Base-by-base conservation (phyloP, 2,113 vertebrate species). In the Caranx melampygus region DNA sequence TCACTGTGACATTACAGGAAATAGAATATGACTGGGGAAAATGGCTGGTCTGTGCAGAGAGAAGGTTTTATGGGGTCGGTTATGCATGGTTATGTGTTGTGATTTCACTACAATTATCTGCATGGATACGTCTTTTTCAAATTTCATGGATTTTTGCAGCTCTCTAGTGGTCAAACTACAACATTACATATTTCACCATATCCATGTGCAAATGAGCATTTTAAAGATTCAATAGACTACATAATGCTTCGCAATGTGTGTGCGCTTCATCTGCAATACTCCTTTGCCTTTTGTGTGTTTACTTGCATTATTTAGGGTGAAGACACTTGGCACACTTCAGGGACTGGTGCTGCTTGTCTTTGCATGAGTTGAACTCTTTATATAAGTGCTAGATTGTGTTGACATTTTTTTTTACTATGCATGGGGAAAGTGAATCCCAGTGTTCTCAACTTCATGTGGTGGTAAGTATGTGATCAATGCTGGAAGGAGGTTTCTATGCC, bases 151-250 rank as follows among this genome's bases (percentile, higher is more conserved):
- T 81, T 90, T 76, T 84, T 95, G 92, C 94, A 93, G 95, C 95
- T 90, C 94, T 96, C 95, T 96, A 95, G 95, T 96, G 97, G 95
- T 72, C 82, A 51, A 86, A 93, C 60, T 60, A 3, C 83, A 49
- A 65, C 86, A 94, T 91, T 93, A 90, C 95, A 96, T 1, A 51
- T 73, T 68, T 34, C 20, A 44, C 20, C 9, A 10, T 13, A 31
- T 4, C 9, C 7, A 73, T 18, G 11, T 67, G 14, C 60, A 52
- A 20, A n/a, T 52, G 26, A 21, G 8, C 3, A 13, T 47, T 31
- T 34, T 21, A 45, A 63, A 42, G 10, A 10, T 37, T 37, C 0
- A 37, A 37, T 37, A 26, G 26, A 26, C 26, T 26, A 37, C 37
- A 37, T 37, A 8, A 26, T 31, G n/a, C 11, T 55, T 55, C n/a